A percentile compares a stretch with the other conserved stretches of the same genome.
phyloP scores from a whole-genome alignment of 2,888 invertebrate species.

The Pteria penguin region DNA sequence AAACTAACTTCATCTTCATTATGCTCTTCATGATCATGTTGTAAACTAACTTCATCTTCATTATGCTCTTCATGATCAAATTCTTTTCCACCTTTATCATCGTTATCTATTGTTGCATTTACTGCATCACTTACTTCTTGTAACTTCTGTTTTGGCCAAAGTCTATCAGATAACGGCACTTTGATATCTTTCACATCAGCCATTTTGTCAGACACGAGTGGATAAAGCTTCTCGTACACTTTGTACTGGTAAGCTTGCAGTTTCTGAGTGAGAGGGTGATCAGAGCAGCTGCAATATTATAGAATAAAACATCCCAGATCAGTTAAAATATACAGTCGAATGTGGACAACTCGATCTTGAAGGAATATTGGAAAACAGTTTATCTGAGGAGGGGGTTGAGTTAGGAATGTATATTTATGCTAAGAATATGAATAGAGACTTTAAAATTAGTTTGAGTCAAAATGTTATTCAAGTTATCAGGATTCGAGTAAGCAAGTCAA shows the following conservation, averaged over 20 bases:
- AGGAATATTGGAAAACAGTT: too few species aligned
- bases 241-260: constrained; percentile 66
- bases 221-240: constrained; percentile 64
- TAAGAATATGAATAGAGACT: too few species aligned
- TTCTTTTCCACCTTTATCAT: background rate
- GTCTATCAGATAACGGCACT: constrained; percentile 56
- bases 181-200: constrained; percentile 54
- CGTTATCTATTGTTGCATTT: background rate
- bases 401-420: too few species aligned
- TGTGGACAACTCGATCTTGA: background rate
- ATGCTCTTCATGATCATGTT: constrained; percentile 23
- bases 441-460: too few species aligned
- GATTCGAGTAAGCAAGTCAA: too few species aligned
- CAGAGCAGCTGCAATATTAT: constrained; percentile 68
- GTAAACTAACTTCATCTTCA: constrained; percentile 14
- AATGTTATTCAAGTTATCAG: too few species aligned
- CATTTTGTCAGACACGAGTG: constrained; percentile 59
- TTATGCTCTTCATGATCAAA: background rate
- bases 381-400: too few species aligned
- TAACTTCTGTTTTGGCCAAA: constrained; percentile 37
- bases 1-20: background rate
- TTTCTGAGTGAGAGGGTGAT: constrained; percentile 73
- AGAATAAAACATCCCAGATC: background rate
- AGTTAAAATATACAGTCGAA: background rate
- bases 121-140: constrained; percentile 6